Evolutionary conservation across 2,888 invertebrate genomes (phyloP).

Genomic region (Clitarchus hookeri): DNA sequence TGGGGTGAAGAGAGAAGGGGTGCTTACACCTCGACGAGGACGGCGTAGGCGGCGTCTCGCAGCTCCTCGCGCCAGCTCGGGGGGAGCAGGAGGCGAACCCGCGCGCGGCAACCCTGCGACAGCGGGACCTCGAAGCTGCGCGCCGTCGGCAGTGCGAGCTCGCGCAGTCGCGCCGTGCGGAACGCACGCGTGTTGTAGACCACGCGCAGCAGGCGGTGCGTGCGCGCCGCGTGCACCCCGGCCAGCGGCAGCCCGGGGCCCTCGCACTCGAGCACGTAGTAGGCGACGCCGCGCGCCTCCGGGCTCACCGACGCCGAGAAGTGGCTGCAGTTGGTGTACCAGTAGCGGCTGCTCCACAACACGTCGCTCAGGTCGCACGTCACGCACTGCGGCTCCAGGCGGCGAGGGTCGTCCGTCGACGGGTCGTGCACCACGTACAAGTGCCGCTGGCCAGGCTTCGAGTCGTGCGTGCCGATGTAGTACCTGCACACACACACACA

Average conservation of each 20-base stretch:
- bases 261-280: constrained; percentile 85
- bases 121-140: constrained; percentile 84
- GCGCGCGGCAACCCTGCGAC: constrained; percentile 83
- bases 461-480: constrained; percentile 76
- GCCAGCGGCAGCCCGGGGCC: constrained; percentile 91
- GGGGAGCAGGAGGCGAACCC: constrained; percentile 85
- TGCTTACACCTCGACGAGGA: constrained; percentile 83
- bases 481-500: constrained; percentile 51
- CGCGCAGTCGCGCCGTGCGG: constrained; percentile 66
- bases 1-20: neutral
- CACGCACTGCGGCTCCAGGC: constrained; percentile 79
- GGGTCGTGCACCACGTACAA: constrained; percentile 85
- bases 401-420: constrained; percentile 64
- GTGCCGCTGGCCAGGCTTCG: constrained; percentile 83
- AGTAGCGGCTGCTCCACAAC: constrained; percentile 75
- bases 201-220: constrained; percentile 76
- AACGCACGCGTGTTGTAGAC: constrained; percentile 71
- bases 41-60: constrained; percentile 84
- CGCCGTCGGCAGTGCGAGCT: constrained; percentile 81
- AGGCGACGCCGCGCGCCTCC: constrained; percentile 42
- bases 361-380: constrained; percentile 80
- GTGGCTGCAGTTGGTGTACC: constrained; percentile 83
- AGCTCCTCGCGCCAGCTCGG: constrained; percentile 87
- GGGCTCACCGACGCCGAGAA: constrained; percentile 75
- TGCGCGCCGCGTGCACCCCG: constrained; percentile 72